Percentiles rank a stretch among this genome's conserved stretches.
These are phyloP conservation scores for Spongia lamella DNA, from an alignment of 37 sponge, comb jelly and placozoan genomes.

Conservation along the genomic window DNA sequence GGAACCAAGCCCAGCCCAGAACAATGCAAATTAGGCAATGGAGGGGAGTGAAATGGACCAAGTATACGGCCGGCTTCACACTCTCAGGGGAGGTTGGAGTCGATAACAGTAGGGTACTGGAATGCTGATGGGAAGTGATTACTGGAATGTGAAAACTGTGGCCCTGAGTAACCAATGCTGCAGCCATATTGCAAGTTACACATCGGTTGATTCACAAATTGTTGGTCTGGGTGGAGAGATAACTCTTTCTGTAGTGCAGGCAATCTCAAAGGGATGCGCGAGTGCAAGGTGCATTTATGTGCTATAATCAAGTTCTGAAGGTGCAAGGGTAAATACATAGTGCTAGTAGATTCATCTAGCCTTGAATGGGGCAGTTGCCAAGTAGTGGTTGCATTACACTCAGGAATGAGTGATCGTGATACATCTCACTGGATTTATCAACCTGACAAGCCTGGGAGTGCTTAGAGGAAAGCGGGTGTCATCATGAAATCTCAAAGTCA, in stretches of 20 bases:
- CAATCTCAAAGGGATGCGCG: slow-evolving; percentile 20
- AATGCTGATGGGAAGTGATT: no score
- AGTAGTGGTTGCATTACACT: no score
- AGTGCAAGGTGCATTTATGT: no score
- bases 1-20: slow-evolving; percentile 45
- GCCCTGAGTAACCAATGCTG: slow-evolving; percentile 27
- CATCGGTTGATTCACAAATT: not conserved
- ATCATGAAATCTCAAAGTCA: no score
- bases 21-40: slow-evolving; percentile 15
- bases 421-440: no score
- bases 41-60: slow-evolving; percentile 16
- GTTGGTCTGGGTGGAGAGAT: slow-evolving; percentile 17
- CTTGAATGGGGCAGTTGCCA: no score
- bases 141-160: not conserved
- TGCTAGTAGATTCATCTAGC: no score
- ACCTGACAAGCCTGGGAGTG: no score
- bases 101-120: slow-evolving; percentile 19
- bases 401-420: no score
- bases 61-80: slow-evolving; percentile 8
- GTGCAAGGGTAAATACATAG: no score
- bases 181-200: not conserved
- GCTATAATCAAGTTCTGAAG: no score
- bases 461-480: no score
- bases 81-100: slow-evolving; percentile 15
- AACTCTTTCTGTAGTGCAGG: slow-evolving; percentile 14